Conservation (phyloP, 2,113 vertebrate genomes). For the Tragelaphus scriptus region DNA sequence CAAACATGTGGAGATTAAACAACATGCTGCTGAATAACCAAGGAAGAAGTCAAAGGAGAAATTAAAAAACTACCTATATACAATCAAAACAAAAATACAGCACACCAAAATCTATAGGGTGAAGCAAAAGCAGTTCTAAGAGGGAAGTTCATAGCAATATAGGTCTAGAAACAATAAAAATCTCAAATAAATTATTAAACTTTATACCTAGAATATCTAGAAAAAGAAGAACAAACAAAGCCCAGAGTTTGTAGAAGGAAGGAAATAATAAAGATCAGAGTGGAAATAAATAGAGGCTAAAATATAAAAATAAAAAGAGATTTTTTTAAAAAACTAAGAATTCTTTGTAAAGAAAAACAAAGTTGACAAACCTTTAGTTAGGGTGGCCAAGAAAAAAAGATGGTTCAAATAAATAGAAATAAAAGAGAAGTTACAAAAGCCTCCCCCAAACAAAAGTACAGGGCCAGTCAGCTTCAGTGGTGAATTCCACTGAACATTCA, state of each 20-base stretch:
- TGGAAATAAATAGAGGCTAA: not conserved
- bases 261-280: not conserved
- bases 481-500: not conserved
- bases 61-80: not conserved
- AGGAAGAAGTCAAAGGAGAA: not conserved
- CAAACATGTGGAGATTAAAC: not conserved
- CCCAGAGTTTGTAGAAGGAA: not conserved
- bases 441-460: not conserved
- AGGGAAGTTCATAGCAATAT: not conserved
- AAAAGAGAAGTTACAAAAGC: not conserved
- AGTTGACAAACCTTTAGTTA: not conserved
- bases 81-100: not conserved
- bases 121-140: not conserved
- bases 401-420: not conserved
- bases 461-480: not conserved
- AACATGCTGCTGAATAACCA: not conserved
- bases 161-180: not conserved
- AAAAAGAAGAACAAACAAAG: not conserved
- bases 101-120: not conserved
- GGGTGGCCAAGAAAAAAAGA: not conserved
- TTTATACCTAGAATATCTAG: not conserved
- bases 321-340: not conserved
- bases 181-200: not conserved
- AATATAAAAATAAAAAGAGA: not conserved
- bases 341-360: not conserved